Evolutionary conservation across 35 echinoderm and acorn worm genomes (phyloP), one percentile per base, ranked within the genome.

Genomic region (Stichopus chloronotus): DNA sequence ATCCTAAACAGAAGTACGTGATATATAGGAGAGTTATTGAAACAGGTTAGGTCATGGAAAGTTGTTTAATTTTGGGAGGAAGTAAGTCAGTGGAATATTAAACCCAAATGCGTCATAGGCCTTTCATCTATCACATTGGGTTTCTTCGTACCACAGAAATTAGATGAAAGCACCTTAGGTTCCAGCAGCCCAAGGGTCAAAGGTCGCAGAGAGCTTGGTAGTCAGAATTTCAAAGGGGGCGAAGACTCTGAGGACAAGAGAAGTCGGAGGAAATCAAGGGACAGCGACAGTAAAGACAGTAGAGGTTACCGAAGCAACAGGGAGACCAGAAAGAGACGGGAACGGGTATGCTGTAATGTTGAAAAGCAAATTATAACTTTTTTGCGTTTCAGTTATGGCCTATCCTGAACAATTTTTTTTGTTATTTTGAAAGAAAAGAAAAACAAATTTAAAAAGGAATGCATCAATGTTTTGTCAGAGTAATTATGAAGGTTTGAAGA

Each of bases 151-250:
- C 4, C 61, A 65, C 58, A 88, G 86, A 88, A 88, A 25, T 54
- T 69, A 22, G 86, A 88, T 10, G 86, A 88, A 57, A 88, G 86
- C 58, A 88, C 86, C 7, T 4, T 63, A 10, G 89, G 59, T 5
- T 91, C 83, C 17, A 91, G 91, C 25, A 77, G 76, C 13, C 58
- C 78, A 12, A 65, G 95, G 16, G 79, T 94, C 52, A 65, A 92
- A 79, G 95, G 95, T 72, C 78, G 95, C 77, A 90, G 95, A 87
- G 95, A 96, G 72, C 60, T 96, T 52, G 52, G 88, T 56, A 78
- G 78, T 14, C 25, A 84, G 53, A 92, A 65, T 52, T 58, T 58
- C 19, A 91, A 91, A 65, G 72, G 13, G 30, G 88, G 71, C 6
- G 88, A 91, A 56, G 24, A 25, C 21, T 61, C 68, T 24, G 72